Conservation (phyloP, 2,113 vertebrate genomes). For the Galbula dea region DNA sequence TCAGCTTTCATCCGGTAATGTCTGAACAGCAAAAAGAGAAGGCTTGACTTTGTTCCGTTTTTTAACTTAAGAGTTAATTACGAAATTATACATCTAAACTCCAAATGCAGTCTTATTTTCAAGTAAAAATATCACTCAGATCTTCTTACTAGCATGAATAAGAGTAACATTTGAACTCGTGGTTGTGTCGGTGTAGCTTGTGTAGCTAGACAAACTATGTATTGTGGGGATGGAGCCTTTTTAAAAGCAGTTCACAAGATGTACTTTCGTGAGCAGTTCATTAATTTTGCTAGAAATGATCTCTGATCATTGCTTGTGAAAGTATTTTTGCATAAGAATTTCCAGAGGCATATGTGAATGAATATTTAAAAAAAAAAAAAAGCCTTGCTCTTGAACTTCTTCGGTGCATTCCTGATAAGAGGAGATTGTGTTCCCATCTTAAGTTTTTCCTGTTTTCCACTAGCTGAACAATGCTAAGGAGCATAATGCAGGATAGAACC, state of each 20-base stretch:
- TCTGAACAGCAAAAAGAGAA: not conserved
- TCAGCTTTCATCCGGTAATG: not conserved
- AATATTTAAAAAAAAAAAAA: not conserved
- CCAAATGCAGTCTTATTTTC: not conserved
- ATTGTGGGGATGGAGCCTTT: not conserved
- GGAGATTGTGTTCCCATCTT: not conserved
- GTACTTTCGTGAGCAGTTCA: not conserved
- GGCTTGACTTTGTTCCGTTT: not conserved
- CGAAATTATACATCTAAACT: not conserved
- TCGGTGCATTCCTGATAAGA: not conserved
- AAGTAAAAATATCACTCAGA: not conserved
- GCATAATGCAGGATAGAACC: not conserved
- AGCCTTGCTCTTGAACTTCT: not conserved
- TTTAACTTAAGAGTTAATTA: not conserved
- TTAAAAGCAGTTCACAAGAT: not conserved
- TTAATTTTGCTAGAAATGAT: not conserved
- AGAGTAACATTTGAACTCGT: not conserved
- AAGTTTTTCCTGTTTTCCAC: not conserved
- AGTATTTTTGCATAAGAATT: not conserved
- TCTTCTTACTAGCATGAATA: not conserved
- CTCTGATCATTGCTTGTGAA: not conserved
- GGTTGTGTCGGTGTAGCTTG: not conserved
- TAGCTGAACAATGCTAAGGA: not conserved
- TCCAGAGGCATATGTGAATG: not conserved
- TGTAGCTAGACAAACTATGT: not conserved